These are phyloP conservation scores for Cataglyphis albicans DNA, from an alignment of 2,888 invertebrate species.

Conservation along the genomic window DNA sequence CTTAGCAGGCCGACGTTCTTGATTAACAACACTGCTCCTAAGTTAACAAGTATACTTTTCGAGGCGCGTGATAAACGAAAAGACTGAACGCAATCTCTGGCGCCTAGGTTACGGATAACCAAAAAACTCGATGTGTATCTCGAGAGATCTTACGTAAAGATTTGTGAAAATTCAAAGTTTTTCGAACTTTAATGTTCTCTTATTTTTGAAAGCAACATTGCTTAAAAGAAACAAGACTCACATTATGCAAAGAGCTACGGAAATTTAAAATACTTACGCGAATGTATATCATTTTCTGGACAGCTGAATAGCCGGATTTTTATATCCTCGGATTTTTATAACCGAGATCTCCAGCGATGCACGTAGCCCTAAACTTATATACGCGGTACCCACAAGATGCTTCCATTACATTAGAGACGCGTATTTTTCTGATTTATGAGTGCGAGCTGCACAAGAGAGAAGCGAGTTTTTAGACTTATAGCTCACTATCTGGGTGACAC, in stretches of 20 bases:
- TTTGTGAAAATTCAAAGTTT: background rate
- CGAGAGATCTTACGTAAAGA: background rate
- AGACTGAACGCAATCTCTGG: background rate
- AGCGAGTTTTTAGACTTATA: constrained; percentile 51
- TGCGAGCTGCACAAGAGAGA: constrained; percentile 12
- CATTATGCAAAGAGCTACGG: background rate
- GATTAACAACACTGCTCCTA: constrained; percentile 65
- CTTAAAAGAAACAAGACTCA: background rate
- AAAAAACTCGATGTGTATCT: background rate
- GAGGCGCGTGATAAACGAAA: constrained; percentile 25
- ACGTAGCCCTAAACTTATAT: constrained; percentile 34
- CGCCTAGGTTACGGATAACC: background rate
- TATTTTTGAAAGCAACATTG: background rate
- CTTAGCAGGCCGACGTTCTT: constrained; percentile 47
- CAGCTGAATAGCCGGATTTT: constrained; percentile 38
- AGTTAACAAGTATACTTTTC: constrained; percentile 52
- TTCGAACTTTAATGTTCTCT: background rate
- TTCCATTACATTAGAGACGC: constrained; percentile 51
- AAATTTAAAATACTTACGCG: constrained; percentile 1
- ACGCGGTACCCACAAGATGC: constrained; percentile 30
- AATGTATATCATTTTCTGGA: constrained; percentile 39
- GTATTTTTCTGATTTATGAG: constrained; percentile 57
- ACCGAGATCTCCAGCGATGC: constrained; percentile 22
- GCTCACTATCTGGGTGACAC: constrained; percentile 46
- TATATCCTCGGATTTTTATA: constrained; percentile 30